phyloP scores from a whole-genome alignment of 2,113 vertebrate genomes.

The Dasypus novemcinctus region DNA sequence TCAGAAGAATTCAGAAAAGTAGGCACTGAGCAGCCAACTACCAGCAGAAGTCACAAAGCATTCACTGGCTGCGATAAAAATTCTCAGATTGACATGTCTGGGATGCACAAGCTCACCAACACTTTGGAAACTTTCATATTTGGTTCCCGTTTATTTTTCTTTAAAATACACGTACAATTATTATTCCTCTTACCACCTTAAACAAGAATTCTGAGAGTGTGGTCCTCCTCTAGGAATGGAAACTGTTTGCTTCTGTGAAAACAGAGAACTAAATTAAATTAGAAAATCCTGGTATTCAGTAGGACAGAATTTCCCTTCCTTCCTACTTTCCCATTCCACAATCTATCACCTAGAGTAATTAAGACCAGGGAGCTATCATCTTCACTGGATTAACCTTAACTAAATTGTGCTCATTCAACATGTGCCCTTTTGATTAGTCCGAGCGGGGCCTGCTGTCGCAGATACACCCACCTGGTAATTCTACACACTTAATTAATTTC shows the following conservation, averaged over 20 bases:
- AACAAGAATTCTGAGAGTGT: slow-evolving; percentile 78
- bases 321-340: slow-evolving; percentile 89
- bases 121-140: slow-evolving; percentile 34
- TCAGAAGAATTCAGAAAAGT: neutral
- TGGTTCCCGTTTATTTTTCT: slow-evolving; percentile 42
- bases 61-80: slow-evolving; percentile 21
- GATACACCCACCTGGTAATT: slow-evolving; percentile 89
- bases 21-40: neutral
- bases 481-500: slow-evolving; percentile 91
- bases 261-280: slow-evolving; percentile 93
- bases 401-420: slow-evolving; percentile 90
- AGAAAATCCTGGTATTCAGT: slow-evolving; percentile 89
- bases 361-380: slow-evolving; percentile 88
- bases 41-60: slow-evolving; percentile 50
- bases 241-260: slow-evolving; percentile 91
- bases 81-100: neutral
- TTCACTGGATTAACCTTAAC: slow-evolving; percentile 91
- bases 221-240: slow-evolving; percentile 83
- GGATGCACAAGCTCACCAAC: neutral
- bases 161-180: neutral
- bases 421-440: slow-evolving; percentile 90
- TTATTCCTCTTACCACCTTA: slow-evolving; percentile 40
- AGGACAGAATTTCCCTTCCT: slow-evolving; percentile 88
- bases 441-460: slow-evolving; percentile 85
- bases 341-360: slow-evolving; percentile 91